Conservation (phyloP, 2,797 vertebrate species). For the Tokudaia muenninki region DNA sequence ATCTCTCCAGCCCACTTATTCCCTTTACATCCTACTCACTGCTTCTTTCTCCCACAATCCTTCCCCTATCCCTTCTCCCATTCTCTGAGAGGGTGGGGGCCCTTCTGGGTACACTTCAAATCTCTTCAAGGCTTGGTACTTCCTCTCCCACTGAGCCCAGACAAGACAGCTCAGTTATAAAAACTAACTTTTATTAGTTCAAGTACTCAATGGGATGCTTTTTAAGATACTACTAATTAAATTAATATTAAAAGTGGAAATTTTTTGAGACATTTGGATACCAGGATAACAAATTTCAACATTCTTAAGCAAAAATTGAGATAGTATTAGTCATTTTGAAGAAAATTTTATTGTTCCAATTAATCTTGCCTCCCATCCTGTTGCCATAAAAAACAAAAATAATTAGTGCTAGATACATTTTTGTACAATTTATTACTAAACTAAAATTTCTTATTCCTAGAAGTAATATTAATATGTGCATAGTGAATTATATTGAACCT, state of each 20-base stretch:
- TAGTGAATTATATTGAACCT: not conserved
- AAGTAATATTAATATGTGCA: not conserved
- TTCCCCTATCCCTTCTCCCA: not conserved
- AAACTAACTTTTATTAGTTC: not conserved
- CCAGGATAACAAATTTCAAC: not conserved
- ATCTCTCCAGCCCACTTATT: not conserved
- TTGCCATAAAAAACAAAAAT: not conserved
- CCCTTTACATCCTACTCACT: not conserved
- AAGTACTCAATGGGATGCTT: not conserved
- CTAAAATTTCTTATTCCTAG: not conserved
- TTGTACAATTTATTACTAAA: slow-evolving; percentile 19
- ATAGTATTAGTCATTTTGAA: slow-evolving; percentile 16
- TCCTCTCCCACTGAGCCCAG: not conserved
- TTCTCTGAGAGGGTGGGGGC: not conserved
- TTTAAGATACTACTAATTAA: slow-evolving; percentile 1
- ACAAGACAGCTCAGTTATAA: not conserved
- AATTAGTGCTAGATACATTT: slow-evolving; percentile 27
- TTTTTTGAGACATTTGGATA: slow-evolving; percentile 17
- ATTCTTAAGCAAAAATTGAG: slow-evolving; percentile 29
- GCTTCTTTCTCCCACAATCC: not conserved
- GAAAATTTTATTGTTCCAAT: slow-evolving; percentile 6
- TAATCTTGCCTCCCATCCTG: not conserved
- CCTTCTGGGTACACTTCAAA: not conserved
- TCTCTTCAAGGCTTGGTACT: not conserved
- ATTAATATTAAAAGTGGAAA: slow-evolving; percentile 33